phyloP scores from a whole-genome alignment of 2,888 invertebrate species.

The Laothoe populi region DNA sequence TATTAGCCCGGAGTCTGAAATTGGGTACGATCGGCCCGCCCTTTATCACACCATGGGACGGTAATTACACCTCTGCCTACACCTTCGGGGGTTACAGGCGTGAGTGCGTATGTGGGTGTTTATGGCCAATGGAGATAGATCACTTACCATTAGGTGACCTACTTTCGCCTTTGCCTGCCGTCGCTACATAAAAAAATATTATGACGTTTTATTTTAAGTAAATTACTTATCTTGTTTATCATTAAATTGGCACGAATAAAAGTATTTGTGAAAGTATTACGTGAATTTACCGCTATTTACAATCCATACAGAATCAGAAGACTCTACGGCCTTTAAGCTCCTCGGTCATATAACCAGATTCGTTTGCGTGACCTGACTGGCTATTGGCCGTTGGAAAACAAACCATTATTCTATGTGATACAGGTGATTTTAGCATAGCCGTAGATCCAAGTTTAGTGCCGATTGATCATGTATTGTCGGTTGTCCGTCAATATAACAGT shows the following conservation, averaged over 20 bases:
- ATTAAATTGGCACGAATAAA: not conserved
- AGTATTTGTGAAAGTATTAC: constrained; percentile 8
- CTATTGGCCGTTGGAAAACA: not conserved
- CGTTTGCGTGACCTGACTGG: not conserved
- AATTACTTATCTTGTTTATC: not conserved
- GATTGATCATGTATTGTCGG: not conserved
- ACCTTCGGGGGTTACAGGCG: too few relatives aligned
- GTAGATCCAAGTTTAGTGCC: not conserved
- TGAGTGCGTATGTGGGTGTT: too few relatives aligned
- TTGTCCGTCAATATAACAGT: not conserved
- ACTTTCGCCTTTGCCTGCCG: too few relatives aligned
- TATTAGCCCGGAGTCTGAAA: too few relatives aligned
- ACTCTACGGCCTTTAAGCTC: not conserved
- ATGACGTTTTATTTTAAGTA: not conserved
- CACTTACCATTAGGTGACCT: too few relatives aligned
- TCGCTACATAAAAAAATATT: too few relatives aligned
- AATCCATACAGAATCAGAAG: not conserved
- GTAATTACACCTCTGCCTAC: too few relatives aligned
- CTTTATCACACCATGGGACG: too few relatives aligned
- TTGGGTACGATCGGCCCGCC: too few relatives aligned
- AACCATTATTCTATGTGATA: not conserved
- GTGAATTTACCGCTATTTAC: constrained; percentile 7
- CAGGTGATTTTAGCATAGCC: not conserved
- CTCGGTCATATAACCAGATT: not conserved
- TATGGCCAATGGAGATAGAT: too few relatives aligned